Evolutionary conservation across 37 sponge, comb jelly and placozoan species (phyloP).

Genomic region (Crambe crambe): DNA sequence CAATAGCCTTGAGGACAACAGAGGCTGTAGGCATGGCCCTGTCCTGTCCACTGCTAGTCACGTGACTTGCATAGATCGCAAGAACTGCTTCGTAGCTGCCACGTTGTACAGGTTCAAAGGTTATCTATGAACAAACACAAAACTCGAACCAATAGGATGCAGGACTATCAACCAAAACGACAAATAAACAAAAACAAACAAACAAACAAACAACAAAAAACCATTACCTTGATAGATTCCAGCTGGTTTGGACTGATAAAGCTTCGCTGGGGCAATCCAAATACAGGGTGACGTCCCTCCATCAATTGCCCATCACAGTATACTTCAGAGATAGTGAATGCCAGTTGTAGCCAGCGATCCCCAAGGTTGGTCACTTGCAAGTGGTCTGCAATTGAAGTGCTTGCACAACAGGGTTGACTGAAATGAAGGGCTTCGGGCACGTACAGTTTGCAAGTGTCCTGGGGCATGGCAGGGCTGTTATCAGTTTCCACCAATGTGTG

Average conservation of each 20-base stretch:
- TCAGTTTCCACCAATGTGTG: background rate
- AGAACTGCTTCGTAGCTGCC: conserved; percentile 60
- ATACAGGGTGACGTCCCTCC: conserved; percentile 7
- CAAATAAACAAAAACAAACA: background rate
- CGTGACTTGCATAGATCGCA: conserved; percentile 19
- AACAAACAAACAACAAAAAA: background rate
- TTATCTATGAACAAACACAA: conserved; percentile 22
- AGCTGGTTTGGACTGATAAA: conserved; percentile 40
- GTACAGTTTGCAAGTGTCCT: background rate
- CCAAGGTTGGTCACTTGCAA: conserved; percentile 33
- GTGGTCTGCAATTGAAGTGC: conserved; percentile 14
- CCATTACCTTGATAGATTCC: conserved; percentile 43
- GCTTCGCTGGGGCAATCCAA: conserved; percentile 36
- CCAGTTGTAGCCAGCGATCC: conserved; percentile 51
- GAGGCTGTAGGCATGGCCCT: background rate
- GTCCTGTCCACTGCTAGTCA: conserved; percentile 12
- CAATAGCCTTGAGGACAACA: conserved; percentile 46
- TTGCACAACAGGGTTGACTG: conserved; percentile 34
- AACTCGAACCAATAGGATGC: background rate
- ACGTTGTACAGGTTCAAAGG: conserved; percentile 34
- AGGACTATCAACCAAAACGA: background rate
- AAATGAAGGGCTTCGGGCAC: conserved; percentile 17
- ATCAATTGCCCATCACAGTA: conserved; percentile 27
- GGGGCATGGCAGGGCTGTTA: too few relatives aligned
- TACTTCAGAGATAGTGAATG: conserved; percentile 1